Evolutionary conservation across 2,888 invertebrate species (phyloP), one percentile per base, ranked within the genome.

Genomic region (Ashinkailepas kermadecensis): DNA sequence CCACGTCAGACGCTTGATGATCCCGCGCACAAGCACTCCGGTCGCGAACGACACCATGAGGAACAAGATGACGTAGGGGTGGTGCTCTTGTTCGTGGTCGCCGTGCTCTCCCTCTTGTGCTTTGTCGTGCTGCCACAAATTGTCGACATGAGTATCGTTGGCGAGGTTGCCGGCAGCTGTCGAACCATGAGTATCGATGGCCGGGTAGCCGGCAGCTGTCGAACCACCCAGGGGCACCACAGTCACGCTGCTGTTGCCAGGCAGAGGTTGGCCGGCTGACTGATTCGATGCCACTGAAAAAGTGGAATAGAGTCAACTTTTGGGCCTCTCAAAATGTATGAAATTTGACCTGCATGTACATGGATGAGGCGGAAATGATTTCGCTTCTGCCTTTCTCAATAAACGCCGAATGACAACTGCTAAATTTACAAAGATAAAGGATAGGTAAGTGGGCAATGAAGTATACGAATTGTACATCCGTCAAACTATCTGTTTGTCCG

Each of bases 1-100:
- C 58, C n/a, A 25, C 13, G 79, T 79, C 15, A 79, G 12, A 15
- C 58, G 58, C 79, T 79, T 79, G 58, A 58, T 58, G 13, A 79
- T 57, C 9, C 58, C 79, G 23, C 79, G 57, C 2, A 59, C 59
- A 3, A 59, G 13, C 58, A 79, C 79, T 11, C 79, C 79, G 18
- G 79, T 58, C 23, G 79, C 58, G 23, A 79, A 79, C 6, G 79
- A n/a, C 57, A 79, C 57, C 79, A 59, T 59, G n/a, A 79, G 79
- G 18, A 79, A 79, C 13, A 79, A 23, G 15, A 79, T 79, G 23
- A 79, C 79, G 59, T 79, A 59, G 15, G 79, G 79, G 21, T 74
- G 74, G 11, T 74, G 23, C 65, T 65, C 65, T 0, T n/a, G 56
- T 21, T 74, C 56, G 9, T 56, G 54, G 7, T 8, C 21, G 2